A percentile compares a stretch with the other conserved stretches of the same genome.
Evolutionary conservation across 2,113 vertebrate genomes (phyloP).

Genomic region (Caranx melampygus): DNA sequence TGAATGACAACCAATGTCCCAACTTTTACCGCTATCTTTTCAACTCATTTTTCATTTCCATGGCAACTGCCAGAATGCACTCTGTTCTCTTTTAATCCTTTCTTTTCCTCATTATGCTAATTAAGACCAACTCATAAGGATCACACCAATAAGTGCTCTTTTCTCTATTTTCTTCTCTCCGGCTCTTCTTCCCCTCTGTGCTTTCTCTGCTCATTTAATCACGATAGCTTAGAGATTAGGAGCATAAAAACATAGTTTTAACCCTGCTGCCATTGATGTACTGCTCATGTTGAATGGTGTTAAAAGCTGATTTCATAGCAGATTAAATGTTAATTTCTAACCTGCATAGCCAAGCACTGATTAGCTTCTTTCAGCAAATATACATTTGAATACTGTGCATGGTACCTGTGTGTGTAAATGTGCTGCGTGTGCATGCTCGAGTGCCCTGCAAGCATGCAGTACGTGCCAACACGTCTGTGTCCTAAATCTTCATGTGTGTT

Average conservation of each 20-base stretch:
- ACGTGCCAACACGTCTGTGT: conserved; percentile 7
- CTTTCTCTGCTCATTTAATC: conserved; percentile 60
- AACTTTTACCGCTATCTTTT: conserved; percentile 45
- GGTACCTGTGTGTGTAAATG: conserved; percentile 24
- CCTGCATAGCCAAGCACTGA: conserved; percentile 30
- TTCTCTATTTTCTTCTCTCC: conserved; percentile 55
- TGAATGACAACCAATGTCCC: conserved; percentile 25
- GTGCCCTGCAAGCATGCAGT: background rate
- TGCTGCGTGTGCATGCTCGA: conserved; percentile 4
- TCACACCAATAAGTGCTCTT: conserved; percentile 71
- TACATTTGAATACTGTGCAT: background rate
- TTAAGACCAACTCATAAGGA: conserved; percentile 70
- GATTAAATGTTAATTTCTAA: conserved; percentile 71
- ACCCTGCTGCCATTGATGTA: conserved; percentile 61
- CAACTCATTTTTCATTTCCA: conserved; percentile 67
- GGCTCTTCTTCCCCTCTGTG: conserved; percentile 31
- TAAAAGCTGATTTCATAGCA: conserved; percentile 66
- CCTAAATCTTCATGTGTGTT: conserved; percentile 30
- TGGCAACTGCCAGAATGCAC: conserved; percentile 60
- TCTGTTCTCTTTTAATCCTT: conserved; percentile 56
- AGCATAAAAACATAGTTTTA: conserved; percentile 73
- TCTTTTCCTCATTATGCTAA: conserved; percentile 74
- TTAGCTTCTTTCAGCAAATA: conserved; percentile 36
- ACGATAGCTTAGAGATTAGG: conserved; percentile 38
- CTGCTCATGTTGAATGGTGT: conserved; percentile 54